phyloP scores from a whole-genome alignment of 2,797 vertebrate genomes.

The Enteromius trimaculatus region DNA sequence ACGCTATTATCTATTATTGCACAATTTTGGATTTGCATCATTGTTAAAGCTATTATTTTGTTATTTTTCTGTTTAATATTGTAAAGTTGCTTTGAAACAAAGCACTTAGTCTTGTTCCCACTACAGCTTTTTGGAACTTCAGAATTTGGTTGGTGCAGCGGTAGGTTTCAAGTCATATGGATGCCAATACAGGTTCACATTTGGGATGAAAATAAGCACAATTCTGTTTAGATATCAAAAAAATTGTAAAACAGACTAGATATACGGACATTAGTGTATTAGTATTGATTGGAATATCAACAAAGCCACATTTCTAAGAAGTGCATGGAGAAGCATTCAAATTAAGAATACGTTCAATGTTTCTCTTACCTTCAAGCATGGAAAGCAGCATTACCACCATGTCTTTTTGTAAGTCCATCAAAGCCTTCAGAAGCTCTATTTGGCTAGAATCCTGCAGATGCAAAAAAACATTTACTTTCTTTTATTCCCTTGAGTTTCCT shows the following conservation, averaged over 20 bases:
- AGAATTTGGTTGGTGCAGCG: no score
- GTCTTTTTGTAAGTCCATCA: constrained; percentile 97
- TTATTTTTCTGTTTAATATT: not conserved
- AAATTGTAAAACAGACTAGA: not conserved
- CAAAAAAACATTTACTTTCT: not conserved
- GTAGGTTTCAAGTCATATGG: no score
- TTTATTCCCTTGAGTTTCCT: not conserved
- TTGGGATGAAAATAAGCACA: no score
- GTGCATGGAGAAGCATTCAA: not conserved
- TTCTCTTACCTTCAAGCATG: constrained; percentile 90
- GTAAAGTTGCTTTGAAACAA: not conserved
- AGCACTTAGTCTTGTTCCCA: no score
- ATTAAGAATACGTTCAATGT: constrained; percentile 1
- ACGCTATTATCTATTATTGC: not conserved
- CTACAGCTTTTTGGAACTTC: no score
- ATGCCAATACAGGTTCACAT: no score
- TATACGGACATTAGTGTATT: not conserved
- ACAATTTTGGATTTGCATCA: not conserved
- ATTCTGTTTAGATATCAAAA: not conserved
- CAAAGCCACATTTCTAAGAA: not conserved
- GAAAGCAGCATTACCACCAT: constrained; percentile 98
- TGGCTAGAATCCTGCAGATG: constrained; percentile 88
- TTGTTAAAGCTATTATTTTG: not conserved
- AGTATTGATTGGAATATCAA: not conserved
- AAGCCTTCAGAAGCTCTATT: constrained; percentile 90